Evolutionary conservation across 1,140 invertebrate species (phyloP).

Genomic region (Hyposmocoma kahamanoa): DNA sequence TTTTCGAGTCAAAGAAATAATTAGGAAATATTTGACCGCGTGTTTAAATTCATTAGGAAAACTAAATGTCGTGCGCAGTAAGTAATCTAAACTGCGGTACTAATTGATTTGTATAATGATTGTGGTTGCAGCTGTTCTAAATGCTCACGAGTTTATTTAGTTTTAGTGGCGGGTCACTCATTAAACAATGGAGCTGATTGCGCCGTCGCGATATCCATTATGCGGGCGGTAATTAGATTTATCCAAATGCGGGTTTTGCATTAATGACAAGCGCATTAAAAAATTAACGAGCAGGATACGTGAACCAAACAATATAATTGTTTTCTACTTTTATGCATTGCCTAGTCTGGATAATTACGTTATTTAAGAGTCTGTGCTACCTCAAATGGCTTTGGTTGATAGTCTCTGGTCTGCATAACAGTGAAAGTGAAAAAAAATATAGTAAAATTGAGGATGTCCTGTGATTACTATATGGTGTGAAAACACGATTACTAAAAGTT

Average conservation of each 20-base stretch:
- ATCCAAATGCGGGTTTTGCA: slow-evolving; percentile 65
- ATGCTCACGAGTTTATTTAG: slow-evolving; percentile 55
- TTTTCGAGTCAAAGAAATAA: not conserved
- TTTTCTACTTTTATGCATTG: no score
- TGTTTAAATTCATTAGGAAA: slow-evolving; percentile 24
- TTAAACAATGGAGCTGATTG: slow-evolving; percentile 68
- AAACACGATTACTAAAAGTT: no score
- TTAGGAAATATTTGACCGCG: not conserved
- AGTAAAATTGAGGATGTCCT: no score
- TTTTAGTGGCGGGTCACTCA: slow-evolving; percentile 63
- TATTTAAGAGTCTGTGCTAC: no score
- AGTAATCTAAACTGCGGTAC: slow-evolving; percentile 23
- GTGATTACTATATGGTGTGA: no score
- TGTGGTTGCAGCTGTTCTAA: slow-evolving; percentile 39
- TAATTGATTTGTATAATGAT: slow-evolving; percentile 44
- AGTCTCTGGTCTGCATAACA: no score
- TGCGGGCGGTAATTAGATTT: slow-evolving; percentile 68
- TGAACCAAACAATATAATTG: slow-evolving; percentile 39
- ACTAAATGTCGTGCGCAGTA: slow-evolving; percentile 22
- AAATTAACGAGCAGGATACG: slow-evolving; percentile 41
- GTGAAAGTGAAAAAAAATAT: no score
- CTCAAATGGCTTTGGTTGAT: no score
- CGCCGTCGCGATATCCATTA: slow-evolving; percentile 63
- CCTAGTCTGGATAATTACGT: no score
- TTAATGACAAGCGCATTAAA: slow-evolving; percentile 48